Evolutionary conservation across 2,888 invertebrate species (phyloP).

Genomic region (Adelphocoris suturalis): DNA sequence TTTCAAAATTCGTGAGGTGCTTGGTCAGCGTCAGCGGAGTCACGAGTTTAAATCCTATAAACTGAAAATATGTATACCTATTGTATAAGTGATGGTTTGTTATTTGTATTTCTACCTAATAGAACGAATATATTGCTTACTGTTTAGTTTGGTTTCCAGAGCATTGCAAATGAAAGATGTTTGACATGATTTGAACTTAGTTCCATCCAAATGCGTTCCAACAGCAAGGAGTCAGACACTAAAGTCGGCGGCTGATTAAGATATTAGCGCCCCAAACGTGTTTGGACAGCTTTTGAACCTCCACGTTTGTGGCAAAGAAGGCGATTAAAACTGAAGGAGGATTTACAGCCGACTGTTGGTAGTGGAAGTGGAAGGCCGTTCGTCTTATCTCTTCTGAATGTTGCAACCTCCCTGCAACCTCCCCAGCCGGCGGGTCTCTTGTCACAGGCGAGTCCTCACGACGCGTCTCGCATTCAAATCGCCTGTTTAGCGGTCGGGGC

Average conservation of each 20-base stretch:
- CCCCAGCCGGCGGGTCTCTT: slow-evolving; percentile 18
- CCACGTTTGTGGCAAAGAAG: slow-evolving; percentile 18
- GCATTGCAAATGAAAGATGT: too few relatives aligned
- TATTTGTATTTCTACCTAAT: too few relatives aligned
- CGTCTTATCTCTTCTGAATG: slow-evolving; percentile 41
- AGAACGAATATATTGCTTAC: too few relatives aligned
- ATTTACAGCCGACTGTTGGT: slow-evolving; percentile 26
- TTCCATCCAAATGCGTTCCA: too few relatives aligned
- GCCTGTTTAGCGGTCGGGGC: slow-evolving; percentile 12
- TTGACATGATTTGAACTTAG: too few relatives aligned
- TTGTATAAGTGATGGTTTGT: too few relatives aligned
- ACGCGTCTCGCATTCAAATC: slow-evolving; percentile 39
- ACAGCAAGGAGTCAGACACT: neutral
- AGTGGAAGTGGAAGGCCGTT: slow-evolving; percentile 43
- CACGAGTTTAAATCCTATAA: too few relatives aligned
- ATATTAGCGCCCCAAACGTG: neutral
- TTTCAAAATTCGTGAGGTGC: too few relatives aligned
- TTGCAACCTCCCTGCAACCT: slow-evolving; percentile 27
- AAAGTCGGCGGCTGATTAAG: slow-evolving; percentile 15
- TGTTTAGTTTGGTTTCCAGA: too few relatives aligned
- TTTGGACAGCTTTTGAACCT: slow-evolving; percentile 20
- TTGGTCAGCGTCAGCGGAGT: too few relatives aligned
- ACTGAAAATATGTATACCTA: too few relatives aligned
- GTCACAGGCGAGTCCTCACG: neutral
- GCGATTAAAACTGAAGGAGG: slow-evolving; percentile 35